Percentiles rank a stretch among this genome's conserved stretches.
These are phyloP conservation scores for Microctenopoma steveboyesi DNA, from an alignment of 2,797 vertebrate genomes.

Conservation along the genomic window DNA sequence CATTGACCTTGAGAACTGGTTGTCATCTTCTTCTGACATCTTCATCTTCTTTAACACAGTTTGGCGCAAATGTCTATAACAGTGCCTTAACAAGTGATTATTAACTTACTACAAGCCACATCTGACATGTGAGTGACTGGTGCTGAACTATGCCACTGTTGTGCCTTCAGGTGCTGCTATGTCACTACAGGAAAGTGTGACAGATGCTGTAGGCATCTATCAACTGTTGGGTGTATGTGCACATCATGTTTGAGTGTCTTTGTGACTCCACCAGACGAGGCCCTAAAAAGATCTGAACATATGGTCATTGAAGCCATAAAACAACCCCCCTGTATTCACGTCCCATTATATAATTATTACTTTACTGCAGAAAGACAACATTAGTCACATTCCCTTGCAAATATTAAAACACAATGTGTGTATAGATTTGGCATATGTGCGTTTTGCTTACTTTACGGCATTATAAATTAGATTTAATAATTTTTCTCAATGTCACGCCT, in stretches of 20 bases:
- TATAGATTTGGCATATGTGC: background rate
- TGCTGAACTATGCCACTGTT: constrained; percentile 13
- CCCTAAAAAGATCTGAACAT: constrained; percentile 45
- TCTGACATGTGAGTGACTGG: constrained; percentile 27
- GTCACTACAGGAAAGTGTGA: constrained; percentile 33
- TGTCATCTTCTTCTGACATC: no score
- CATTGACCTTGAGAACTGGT: background rate
- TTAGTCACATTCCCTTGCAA: background rate
- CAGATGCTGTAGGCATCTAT: constrained; percentile 49
- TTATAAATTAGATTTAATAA: background rate
- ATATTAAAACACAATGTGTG: background rate
- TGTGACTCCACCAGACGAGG: constrained; percentile 31
- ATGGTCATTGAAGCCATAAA: constrained; percentile 33
- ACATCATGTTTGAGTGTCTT: constrained; percentile 28
- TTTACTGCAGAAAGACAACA: constrained; percentile 11
- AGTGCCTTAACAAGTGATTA: background rate
- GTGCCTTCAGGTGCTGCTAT: constrained; percentile 20
- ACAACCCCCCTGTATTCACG: background rate
- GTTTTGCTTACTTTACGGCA: no score
- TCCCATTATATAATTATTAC: constrained; percentile 10
- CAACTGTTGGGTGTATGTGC: constrained; percentile 44
- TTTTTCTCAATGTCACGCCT: background rate
- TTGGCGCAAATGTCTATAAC: background rate
- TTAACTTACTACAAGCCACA: background rate
- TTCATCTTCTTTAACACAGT: no score